phyloP scores from a whole-genome alignment of 2,113 vertebrate genomes.

The Jaculus jaculus region DNA sequence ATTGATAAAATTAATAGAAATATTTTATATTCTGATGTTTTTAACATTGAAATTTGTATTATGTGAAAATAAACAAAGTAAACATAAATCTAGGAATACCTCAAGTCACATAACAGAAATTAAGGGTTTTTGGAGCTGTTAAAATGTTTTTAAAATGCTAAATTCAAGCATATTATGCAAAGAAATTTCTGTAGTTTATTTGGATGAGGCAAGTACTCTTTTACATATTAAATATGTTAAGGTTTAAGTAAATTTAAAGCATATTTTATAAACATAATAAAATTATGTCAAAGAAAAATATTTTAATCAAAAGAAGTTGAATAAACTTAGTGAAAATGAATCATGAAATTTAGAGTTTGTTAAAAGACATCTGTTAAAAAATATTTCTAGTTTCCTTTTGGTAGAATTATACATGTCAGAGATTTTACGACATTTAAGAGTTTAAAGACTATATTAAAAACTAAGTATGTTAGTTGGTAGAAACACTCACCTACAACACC shows the following conservation, averaged over 20 bases:
- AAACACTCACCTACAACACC: constrained; percentile 95
- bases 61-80: constrained; percentile 44
- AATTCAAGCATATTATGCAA: constrained; percentile 34
- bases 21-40: constrained; percentile 36
- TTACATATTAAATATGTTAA: constrained; percentile 26
- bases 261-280: constrained; percentile 10
- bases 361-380: constrained; percentile 40
- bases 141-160: constrained; percentile 7
- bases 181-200: constrained; percentile 29
- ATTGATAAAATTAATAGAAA: background rate
- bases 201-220: background rate
- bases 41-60: constrained; percentile 34
- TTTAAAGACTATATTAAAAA: constrained; percentile 19
- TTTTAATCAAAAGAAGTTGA: constrained; percentile 14
- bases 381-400: background rate
- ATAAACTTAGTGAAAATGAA: constrained; percentile 8
- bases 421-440: background rate
- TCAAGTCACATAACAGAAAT: constrained; percentile 11
- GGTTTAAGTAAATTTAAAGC: constrained; percentile 30
- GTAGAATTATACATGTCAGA: background rate
- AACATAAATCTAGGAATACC: background rate
- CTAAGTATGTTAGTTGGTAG: constrained; percentile 19
- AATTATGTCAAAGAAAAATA: constrained; percentile 28
- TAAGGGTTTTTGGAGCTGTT: constrained; percentile 13
- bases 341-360: background rate